phyloP scores from a whole-genome alignment of 2,888 invertebrate genomes.

The Thymelicus lineola region DNA sequence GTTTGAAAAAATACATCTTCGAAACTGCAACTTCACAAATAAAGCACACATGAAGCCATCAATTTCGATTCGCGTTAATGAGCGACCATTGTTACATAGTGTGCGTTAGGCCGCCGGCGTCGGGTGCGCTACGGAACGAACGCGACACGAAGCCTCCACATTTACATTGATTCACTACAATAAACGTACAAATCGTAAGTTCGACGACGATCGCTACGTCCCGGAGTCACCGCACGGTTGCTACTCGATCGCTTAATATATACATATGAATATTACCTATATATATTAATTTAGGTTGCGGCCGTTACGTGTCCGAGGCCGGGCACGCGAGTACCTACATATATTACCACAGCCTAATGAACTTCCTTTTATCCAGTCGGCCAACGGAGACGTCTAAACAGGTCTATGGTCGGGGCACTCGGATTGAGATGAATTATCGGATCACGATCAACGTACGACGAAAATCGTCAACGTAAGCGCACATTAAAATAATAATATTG shows the following conservation, averaged over 20 bases:
- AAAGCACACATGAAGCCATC: conserved; percentile 51
- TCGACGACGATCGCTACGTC: conserved; percentile 25
- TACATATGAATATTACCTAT: conserved; percentile 47
- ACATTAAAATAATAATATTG: no score
- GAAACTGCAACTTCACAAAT: conserved; percentile 63
- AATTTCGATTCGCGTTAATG: conserved; percentile 43
- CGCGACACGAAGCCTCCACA: conserved; percentile 28
- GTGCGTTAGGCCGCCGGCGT: conserved; percentile 45
- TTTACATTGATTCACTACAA: conserved; percentile 29
- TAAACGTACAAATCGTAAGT: conserved; percentile 31
- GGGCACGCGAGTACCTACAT: conserved; percentile 17
- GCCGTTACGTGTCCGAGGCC: conserved; percentile 41
- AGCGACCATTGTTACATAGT: conserved; percentile 42
- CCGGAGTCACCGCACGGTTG: conserved; percentile 36
- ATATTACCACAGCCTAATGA: conserved; percentile 2
- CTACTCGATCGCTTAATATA: conserved; percentile 46
- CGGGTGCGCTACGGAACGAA: conserved; percentile 26
- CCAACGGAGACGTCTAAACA: no score
- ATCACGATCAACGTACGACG: no score
- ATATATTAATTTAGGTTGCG: conserved; percentile 20
- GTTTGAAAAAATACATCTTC: conserved; percentile 59
- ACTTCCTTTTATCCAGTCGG: neutral
- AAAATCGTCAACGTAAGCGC: no score
- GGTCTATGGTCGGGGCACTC: no score
- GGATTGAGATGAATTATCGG: no score